Base-by-base conservation (phyloP, 2,888 invertebrate species). In the Drosophila nr. perissopoda region DNA sequence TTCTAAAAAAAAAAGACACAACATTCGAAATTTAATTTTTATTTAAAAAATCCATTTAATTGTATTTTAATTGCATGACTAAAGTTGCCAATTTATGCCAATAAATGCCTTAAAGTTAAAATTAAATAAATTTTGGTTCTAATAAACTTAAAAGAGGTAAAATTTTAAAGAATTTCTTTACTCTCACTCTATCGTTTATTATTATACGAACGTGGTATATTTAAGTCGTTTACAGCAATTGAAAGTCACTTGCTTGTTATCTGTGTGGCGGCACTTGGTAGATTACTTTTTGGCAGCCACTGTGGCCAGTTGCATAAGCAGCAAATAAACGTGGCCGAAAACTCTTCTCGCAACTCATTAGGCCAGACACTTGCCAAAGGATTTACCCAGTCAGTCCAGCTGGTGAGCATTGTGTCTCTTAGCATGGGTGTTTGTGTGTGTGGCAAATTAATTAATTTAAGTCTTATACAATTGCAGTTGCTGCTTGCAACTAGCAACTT, bases 361-460 rank as follows among this genome's bases (percentile, higher is more conserved):
- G 84, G 72, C 84, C 89, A 89, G 82, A 87, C 84, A 89, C 89
- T 84, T 84, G 87, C 75, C 84, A 84, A 80, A 76, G 82, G 70
- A 87, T 76, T 83, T 78, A 38, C 34, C 53, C 69, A 59, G 69
- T 63, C 77, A 58, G 45, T 62, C 60, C 49, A 16, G 31, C 29
- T 69, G 62, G 13, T 45, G 25, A 29, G 2, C 21, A 53, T 21
- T 16, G 31, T 45, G 52, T 29, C 27, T 56, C 40, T 16, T 8
- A 45, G 16, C 16, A 25, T 45, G 45, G 25, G 25, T 45, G 16
- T 6, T 21, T 64, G 56, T 80, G 54, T 76, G 67, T 83, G 72
- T 73, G 89, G 88, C 76, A 89, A 86, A 86, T 87, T 86, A 86
- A 86, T 86, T 86, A 86, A 86, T 86, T 86, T 89, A 87, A 89